Conservation (phyloP, 2,888 invertebrate genomes). For the Cyrtodaria siliqua region DNA sequence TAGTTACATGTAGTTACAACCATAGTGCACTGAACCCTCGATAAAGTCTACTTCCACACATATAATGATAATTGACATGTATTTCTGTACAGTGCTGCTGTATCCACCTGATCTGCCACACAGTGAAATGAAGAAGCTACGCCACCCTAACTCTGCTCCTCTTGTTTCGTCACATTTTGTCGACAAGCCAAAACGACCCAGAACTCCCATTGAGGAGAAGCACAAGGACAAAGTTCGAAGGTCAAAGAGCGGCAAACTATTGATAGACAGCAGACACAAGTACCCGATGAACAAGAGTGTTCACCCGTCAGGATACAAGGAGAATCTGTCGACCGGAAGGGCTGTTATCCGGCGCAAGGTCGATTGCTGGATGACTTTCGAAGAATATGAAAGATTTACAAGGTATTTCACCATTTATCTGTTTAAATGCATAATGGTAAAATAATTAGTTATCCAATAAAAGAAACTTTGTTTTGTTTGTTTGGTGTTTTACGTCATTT, state of each 20-base stretch:
- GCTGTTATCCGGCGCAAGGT: constrained; percentile 78
- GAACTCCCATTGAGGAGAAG: constrained; percentile 74
- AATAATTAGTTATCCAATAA: no score
- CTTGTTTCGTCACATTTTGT: constrained; percentile 73
- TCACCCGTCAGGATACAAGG: constrained; percentile 68
- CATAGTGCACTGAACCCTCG: no score
- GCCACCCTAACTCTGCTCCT: constrained; percentile 69
- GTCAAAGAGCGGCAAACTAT: constrained; percentile 72
- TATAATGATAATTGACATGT: no score
- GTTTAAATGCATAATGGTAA: no score
- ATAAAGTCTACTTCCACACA: no score
- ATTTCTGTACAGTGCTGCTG: constrained; percentile 74
- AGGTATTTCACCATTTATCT: constrained; percentile 72
- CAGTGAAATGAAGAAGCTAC: constrained; percentile 60
- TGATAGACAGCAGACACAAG: constrained; percentile 75
- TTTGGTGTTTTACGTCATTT: no score
- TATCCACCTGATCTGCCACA: constrained; percentile 80
- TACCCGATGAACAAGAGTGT: constrained; percentile 72
- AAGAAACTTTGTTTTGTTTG: no score
- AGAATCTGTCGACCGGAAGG: constrained; percentile 81
- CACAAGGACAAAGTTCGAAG: constrained; percentile 76
- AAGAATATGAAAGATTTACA: constrained; percentile 82
- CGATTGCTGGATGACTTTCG: constrained; percentile 85
- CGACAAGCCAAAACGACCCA: constrained; percentile 71
- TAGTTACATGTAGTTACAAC: no score